Evolutionary conservation across 2,888 invertebrate genomes (phyloP).

Genomic region (Nephrotoma appendiculata): DNA sequence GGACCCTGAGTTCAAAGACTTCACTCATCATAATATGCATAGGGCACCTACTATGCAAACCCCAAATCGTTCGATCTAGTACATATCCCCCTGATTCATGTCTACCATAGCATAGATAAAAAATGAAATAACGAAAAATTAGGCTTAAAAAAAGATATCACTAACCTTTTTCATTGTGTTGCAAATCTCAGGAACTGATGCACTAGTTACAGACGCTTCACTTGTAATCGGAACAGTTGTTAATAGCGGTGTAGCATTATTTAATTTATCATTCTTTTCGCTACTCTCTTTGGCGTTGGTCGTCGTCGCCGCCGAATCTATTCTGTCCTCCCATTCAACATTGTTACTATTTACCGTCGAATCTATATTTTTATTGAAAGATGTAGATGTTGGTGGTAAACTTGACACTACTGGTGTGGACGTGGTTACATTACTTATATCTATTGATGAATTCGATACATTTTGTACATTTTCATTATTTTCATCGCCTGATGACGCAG

Average conservation of each 20-base stretch:
- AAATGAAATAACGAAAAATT: too few species aligned
- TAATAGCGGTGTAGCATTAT: neutral
- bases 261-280: neutral
- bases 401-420: slow-evolving; percentile 6
- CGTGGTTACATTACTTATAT: neutral
- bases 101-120: too few species aligned
- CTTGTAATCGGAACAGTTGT: neutral
- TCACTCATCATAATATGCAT: too few species aligned
- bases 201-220: neutral
- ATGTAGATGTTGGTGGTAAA: neutral
- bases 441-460: neutral
- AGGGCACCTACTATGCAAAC: too few species aligned
- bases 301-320: neutral
- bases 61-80: too few species aligned
- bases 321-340: neutral
- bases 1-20: too few species aligned
- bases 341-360: neutral
- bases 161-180: neutral
- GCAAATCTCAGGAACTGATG: neutral
- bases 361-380: neutral
- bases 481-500: neutral
- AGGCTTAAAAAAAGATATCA: neutral
- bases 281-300: neutral
- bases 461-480: neutral
- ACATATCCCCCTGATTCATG: too few species aligned